Evolutionary conservation across 2,888 invertebrate genomes (phyloP).

Genomic region (Hydraecia micacea): DNA sequence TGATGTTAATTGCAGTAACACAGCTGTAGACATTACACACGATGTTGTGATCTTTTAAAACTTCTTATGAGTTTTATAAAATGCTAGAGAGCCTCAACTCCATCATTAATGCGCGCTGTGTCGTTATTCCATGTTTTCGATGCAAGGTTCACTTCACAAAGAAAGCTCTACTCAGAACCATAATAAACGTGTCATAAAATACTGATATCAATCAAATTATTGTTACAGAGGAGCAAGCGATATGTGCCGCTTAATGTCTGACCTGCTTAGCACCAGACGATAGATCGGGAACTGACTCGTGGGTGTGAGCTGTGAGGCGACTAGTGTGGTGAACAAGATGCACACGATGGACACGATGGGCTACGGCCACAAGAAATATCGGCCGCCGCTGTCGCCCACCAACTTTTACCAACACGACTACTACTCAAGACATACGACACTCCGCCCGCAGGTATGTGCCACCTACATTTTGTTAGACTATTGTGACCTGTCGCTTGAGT

Average conservation of each 20-base stretch:
- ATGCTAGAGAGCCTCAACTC: conserved; percentile 16
- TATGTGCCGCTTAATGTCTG: conserved; percentile 65
- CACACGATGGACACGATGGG: conserved; percentile 92
- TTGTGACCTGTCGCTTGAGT: not conserved
- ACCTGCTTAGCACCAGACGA: conserved; percentile 39
- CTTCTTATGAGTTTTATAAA: not conserved
- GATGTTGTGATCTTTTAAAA: not conserved
- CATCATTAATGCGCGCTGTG: conserved; percentile 68
- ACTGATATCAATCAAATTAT: conserved; percentile 39
- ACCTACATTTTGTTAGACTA: conserved; percentile 23
- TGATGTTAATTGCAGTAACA: not conserved
- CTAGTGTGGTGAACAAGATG: conserved; percentile 76
- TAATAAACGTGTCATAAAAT: conserved; percentile 31
- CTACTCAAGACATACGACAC: conserved; percentile 87
- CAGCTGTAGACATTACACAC: not conserved
- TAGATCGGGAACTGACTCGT: conserved; percentile 50
- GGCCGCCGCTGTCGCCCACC: conserved; percentile 90
- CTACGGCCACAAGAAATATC: conserved; percentile 91
- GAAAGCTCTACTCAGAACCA: conserved; percentile 56
- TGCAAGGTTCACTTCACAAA: conserved; percentile 64
- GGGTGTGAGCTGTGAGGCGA: conserved; percentile 69
- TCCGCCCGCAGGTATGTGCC: conserved; percentile 86
- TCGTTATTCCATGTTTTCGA: conserved; percentile 64
- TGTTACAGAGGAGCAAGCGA: conserved; percentile 70
- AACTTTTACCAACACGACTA: conserved; percentile 91